Evolutionary conservation across 2,797 vertebrate species (phyloP).

Genomic region (Galagoides demidoff): DNA sequence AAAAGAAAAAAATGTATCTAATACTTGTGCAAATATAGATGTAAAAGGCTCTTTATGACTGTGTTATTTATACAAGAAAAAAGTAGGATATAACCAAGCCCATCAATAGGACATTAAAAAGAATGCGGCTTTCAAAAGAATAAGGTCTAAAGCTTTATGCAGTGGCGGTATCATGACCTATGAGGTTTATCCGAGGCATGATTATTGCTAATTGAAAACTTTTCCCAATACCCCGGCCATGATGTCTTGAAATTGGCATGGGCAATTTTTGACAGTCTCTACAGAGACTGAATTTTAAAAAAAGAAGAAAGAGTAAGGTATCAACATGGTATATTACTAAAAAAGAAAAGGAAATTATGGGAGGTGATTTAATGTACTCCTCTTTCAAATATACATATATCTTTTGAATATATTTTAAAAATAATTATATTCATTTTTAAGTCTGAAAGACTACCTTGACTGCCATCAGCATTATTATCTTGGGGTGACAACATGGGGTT

Average conservation of each 20-base stretch:
- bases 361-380: neutral
- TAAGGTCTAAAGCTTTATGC: too few relatives aligned
- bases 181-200: too few relatives aligned
- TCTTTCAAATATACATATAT: neutral
- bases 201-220: too few relatives aligned
- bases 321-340: neutral
- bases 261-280: too few relatives aligned
- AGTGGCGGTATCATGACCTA: too few relatives aligned
- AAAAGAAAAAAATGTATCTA: neutral
- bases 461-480: neutral
- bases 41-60: neutral
- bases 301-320: neutral
- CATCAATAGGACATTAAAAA: neutral
- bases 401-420: neutral
- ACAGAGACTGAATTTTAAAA: too few relatives aligned
- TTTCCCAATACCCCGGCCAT: too few relatives aligned
- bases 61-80: neutral
- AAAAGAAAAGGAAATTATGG: neutral
- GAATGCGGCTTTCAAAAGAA: neutral
- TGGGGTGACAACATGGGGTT: neutral
- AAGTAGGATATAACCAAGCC: neutral
- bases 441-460: neutral
- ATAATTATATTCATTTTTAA: neutral
- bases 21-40: neutral
- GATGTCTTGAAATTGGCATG: too few relatives aligned